Conservation (phyloP, 2,113 vertebrate species). For the Erythrolamprus reginae region DNA sequence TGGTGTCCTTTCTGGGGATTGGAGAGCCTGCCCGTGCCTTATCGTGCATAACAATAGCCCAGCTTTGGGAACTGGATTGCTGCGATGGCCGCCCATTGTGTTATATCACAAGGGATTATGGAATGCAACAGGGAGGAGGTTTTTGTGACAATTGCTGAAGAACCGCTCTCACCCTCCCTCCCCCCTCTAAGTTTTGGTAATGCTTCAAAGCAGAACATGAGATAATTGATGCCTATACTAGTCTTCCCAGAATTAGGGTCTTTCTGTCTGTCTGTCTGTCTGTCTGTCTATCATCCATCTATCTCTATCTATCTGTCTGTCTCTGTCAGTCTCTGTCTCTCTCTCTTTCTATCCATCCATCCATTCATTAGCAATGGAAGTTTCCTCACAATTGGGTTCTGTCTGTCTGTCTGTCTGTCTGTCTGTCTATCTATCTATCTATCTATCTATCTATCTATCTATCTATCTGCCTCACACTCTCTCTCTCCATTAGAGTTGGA, state of each 20-base stretch:
- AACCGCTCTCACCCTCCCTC: background rate
- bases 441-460: no score
- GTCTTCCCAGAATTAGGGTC: background rate
- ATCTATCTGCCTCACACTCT: no score
- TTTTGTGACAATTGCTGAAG: background rate
- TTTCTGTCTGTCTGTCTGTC: no score
- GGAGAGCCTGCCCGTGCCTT: background rate
- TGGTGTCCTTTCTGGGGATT: background rate
- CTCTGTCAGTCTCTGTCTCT: no score
- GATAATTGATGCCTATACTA: background rate
- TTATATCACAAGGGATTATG: background rate
- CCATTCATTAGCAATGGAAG: no score
- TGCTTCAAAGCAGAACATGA: background rate
- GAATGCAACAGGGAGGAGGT: background rate
- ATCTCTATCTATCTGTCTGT: no score
- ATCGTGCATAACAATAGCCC: background rate
- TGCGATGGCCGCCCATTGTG: background rate
- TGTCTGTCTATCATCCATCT: no score
- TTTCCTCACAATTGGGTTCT: no score
- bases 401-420: no score
- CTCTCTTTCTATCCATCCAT: no score
- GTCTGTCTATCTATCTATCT: no score
- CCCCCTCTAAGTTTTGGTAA: background rate
- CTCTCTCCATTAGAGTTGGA: no score
- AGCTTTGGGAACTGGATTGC: background rate